Evolutionary conservation across 2,113 vertebrate genomes (phyloP), one percentile per base, ranked within the genome.

Genomic region (Gallinago paraguaiae): DNA sequence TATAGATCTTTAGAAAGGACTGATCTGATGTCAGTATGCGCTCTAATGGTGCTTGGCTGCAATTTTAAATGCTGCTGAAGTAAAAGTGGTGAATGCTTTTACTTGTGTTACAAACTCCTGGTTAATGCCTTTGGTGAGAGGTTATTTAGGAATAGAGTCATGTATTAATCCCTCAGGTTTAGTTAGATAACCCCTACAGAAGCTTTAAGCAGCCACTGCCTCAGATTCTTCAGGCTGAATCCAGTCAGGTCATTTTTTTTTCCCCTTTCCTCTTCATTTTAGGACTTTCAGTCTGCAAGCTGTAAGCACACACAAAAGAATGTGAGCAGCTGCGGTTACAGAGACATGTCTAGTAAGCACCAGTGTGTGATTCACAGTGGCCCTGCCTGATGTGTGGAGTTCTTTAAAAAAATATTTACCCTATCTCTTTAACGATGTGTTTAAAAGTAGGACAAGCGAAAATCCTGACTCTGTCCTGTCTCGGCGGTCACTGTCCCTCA

Each of bases 131-230:
- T 45, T 64, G 67, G 70, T 82, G 57, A 76, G 37, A 92, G 59
- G 41, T 91, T 96, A 77, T 93, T 41, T 88, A 65, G 79, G 92
- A 88, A 85, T 3, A 56, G 65, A 54, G 51, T 70, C 16, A 5
- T 9, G 7, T 11, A 51, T 95, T 91, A 96, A 96, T 95, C 86
- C 77, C 61, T 48, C 50, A 24, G 23, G 87, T 93, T 86, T 90
- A 65, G 53, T 71, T 90, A 93, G 69, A 96, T 81, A 94, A 93
- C n/a, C 50, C 30, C 31, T 87, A 63, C 45, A 9, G 5, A 90
- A 75, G 33, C n/a, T 96, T 91, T 74, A 61, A 94, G 72, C 60
- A 93, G 51, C 48, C 50, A 6, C 59, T 0, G 2, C 65, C 63
- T 96, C 39, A 61, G 45, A 65, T 78, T 71, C 45, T 93, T 79